These are phyloP conservation scores for Biston stratarius DNA, from an alignment of 2,888 invertebrate genomes.

Conservation along the genomic window DNA sequence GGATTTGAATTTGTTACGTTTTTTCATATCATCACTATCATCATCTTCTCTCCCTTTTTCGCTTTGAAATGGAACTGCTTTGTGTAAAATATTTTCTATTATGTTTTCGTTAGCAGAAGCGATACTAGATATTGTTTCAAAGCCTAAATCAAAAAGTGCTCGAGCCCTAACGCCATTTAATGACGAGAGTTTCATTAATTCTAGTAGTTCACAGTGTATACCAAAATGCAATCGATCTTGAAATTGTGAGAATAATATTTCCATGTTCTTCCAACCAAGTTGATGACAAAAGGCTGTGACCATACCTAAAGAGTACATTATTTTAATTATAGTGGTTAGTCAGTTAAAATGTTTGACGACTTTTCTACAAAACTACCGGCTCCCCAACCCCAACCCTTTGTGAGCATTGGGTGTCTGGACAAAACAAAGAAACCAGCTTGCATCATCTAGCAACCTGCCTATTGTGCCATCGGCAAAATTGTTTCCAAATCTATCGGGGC, in stretches of 20 bases:
- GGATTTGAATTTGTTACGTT: conserved; percentile 89
- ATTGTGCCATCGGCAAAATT: too few relatives aligned
- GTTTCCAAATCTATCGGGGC: too few relatives aligned
- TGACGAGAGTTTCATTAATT: conserved; percentile 94
- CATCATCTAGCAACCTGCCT: too few relatives aligned
- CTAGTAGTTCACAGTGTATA: conserved; percentile 95
- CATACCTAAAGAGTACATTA: conserved; percentile 89
- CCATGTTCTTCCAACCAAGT: conserved; percentile 96
- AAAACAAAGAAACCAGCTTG: too few relatives aligned
- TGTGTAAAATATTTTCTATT: conserved; percentile 92
- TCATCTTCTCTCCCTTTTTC: conserved; percentile 91
- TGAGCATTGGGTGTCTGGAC: too few relatives aligned
- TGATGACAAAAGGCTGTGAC: conserved; percentile 98
- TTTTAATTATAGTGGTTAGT: not conserved
- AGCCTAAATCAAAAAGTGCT: conserved; percentile 92
- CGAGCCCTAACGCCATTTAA: conserved; percentile 95
- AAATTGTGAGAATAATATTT: conserved; percentile 96
- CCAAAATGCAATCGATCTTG: conserved; percentile 98
- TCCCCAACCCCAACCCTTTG: too few relatives aligned
- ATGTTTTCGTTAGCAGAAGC: conserved; percentile 90
- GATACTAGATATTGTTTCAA: conserved; percentile 91
- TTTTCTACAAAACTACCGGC: too few relatives aligned
- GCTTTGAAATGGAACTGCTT: conserved; percentile 94
- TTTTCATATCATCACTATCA: conserved; percentile 87
- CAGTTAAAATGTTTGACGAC: too few relatives aligned